Conservation (phyloP, 2,113 vertebrate species). For the Aramus guarauna region DNA sequence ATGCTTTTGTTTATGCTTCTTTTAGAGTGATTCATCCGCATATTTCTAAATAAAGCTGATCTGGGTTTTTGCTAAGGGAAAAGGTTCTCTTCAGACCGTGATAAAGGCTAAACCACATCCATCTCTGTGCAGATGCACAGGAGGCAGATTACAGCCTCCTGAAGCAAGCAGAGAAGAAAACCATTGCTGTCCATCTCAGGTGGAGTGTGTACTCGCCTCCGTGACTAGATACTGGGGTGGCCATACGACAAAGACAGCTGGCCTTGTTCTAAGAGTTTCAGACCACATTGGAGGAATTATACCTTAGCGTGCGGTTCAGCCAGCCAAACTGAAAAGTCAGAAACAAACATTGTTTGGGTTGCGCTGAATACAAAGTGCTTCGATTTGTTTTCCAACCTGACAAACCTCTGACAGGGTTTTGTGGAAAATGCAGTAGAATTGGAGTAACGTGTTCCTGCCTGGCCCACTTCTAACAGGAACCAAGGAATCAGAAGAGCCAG, state of each 20-base stretch:
- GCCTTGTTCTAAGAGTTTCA: background rate
- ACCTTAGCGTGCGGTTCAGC: background rate
- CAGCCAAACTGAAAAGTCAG: background rate
- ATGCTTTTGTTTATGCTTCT: conserved; percentile 33
- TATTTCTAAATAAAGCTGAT: background rate
- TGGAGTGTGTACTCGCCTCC: background rate
- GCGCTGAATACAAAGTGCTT: rapidly evolving
- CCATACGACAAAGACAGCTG: background rate
- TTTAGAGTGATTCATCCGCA: background rate
- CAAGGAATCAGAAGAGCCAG: background rate
- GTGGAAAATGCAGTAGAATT: background rate
- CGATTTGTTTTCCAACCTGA: background rate
- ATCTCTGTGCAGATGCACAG: background rate
- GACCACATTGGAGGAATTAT: background rate
- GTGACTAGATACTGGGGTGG: background rate
- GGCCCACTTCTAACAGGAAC: background rate
- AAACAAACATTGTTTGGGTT: rapidly evolving
- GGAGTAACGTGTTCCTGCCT: background rate
- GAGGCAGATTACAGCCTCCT: background rate
- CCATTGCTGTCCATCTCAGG: background rate
- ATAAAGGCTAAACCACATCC: background rate
- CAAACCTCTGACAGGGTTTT: background rate
- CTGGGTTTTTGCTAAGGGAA: background rate
- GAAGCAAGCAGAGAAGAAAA: background rate
- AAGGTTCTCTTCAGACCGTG: background rate